phyloP scores from a whole-genome alignment of 2,113 vertebrate species.

The Gobius niger region DNA sequence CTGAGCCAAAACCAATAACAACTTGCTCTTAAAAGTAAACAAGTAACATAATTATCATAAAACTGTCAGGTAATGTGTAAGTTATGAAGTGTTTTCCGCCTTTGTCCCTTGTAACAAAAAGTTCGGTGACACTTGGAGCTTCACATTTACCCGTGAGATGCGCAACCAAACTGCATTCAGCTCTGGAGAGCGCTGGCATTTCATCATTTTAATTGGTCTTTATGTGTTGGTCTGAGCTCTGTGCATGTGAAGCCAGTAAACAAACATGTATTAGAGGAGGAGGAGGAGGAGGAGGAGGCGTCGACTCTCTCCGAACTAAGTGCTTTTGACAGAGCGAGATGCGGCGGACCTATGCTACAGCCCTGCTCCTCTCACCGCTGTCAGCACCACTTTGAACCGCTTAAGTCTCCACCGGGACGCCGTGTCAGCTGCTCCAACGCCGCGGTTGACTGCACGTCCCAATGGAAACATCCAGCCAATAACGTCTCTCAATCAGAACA shows the following conservation, averaged over 20 bases:
- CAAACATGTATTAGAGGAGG: conserved; percentile 22
- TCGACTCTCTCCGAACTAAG: conserved; percentile 20
- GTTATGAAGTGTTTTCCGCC: too few relatives aligned
- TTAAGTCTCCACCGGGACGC: conserved; percentile 11
- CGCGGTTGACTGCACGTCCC: conserved; percentile 36
- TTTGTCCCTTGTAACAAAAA: not conserved
- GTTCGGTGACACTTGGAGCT: not conserved
- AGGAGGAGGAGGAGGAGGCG: conserved; percentile 21
- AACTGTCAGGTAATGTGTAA: too few relatives aligned
- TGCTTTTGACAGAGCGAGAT: conserved; percentile 46
- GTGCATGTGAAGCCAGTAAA: conserved; percentile 22
- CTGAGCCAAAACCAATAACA: too few relatives aligned
- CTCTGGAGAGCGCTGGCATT: conserved; percentile 6
- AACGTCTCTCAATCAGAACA: conserved; percentile 12
- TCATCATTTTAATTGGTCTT: conserved; percentile 42
- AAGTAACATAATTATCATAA: too few relatives aligned
- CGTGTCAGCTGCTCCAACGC: conserved; percentile 27
- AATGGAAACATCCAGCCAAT: conserved; percentile 43
- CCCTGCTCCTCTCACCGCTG: conserved; percentile 35
- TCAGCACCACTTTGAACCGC: conserved; percentile 41
- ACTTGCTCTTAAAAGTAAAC: too few relatives aligned
- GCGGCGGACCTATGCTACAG: conserved; percentile 49
- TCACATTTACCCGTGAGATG: not conserved
- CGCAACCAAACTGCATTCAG: not conserved
- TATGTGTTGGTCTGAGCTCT: not conserved